These are phyloP conservation scores for Agrypnus murinus DNA, from an alignment of 2,888 invertebrate species.

Conservation along the genomic window DNA sequence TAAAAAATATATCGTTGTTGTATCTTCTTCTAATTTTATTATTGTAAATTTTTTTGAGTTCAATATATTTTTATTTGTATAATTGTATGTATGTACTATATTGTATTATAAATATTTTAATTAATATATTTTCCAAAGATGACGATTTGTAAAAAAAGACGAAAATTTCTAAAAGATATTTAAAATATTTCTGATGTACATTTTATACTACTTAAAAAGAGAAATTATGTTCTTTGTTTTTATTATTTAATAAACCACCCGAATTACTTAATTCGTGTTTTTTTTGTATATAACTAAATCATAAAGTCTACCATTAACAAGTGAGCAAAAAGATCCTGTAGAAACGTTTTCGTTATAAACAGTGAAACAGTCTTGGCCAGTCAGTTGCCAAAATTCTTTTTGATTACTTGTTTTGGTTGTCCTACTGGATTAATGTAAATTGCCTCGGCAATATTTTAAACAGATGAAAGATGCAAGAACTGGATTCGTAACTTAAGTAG, in stretches of 20 bases:
- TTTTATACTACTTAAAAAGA: slow-evolving; percentile 69
- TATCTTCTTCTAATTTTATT: slow-evolving; percentile 68
- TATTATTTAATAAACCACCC: slow-evolving; percentile 69
- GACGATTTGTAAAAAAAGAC: slow-evolving; percentile 58
- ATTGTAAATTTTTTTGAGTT: slow-evolving; percentile 66
- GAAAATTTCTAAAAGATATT: slow-evolving; percentile 40
- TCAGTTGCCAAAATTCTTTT: too few species aligned
- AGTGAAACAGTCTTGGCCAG: background rate
- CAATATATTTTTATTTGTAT: slow-evolving; percentile 61
- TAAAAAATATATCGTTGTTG: slow-evolving; percentile 68
- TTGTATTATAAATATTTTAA: slow-evolving; percentile 65
- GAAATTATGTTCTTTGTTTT: slow-evolving; percentile 66
- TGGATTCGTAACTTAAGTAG: too few species aligned
- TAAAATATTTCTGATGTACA: slow-evolving; percentile 64
- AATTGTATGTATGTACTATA: slow-evolving; percentile 67
- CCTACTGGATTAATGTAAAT: too few species aligned
- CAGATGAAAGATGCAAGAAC: too few species aligned
- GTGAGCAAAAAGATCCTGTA: background rate
- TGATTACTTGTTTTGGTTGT: too few species aligned
- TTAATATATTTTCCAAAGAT: slow-evolving; percentile 70
- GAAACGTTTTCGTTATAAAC: background rate
- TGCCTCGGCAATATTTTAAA: too few species aligned
- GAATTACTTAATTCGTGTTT: slow-evolving; percentile 43
- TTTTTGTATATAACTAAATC: slow-evolving; percentile 36
- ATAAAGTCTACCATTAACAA: background rate